Evolutionary conservation across 2,888 invertebrate genomes (phyloP).

Genomic region (Blastobasis adustella): DNA sequence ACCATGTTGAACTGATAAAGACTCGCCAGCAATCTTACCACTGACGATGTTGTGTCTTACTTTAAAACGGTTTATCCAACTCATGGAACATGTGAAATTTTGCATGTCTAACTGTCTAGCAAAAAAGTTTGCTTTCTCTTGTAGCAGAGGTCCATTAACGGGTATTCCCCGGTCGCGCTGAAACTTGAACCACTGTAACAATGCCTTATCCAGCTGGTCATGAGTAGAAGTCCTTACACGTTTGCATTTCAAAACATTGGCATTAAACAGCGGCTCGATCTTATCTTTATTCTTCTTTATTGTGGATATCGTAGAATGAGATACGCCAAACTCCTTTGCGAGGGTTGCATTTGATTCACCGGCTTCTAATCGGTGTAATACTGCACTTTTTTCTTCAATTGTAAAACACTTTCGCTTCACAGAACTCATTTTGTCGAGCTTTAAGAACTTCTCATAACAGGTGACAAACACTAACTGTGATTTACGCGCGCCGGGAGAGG

Average conservation of each 20-base stretch:
- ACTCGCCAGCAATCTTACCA: conserved; percentile 4
- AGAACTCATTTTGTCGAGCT: too few species aligned
- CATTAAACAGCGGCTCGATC: conserved; percentile 5
- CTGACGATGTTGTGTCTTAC: conserved; percentile 9
- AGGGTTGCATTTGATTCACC: too few species aligned
- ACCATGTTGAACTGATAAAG: background rate
- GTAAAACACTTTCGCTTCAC: too few species aligned
- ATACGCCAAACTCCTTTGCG: too few species aligned
- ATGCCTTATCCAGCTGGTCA: conserved; percentile 14
- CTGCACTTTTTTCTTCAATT: too few species aligned
- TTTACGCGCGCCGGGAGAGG: too few species aligned
- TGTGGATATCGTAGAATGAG: too few species aligned
- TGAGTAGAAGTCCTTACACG: conserved; percentile 10
- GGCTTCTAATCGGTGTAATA: too few species aligned
- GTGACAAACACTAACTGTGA: too few species aligned
- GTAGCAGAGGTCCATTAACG: conserved; percentile 17
- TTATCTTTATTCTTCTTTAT: conserved; percentile 13
- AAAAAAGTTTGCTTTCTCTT: conserved; percentile 17
- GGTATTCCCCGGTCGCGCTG: conserved; percentile 12
- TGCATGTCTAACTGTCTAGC: conserved; percentile 13
- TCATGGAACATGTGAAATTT: conserved; percentile 16
- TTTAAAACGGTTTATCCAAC: conserved; percentile 15
- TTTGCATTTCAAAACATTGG: conserved; percentile 11
- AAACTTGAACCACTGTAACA: conserved; percentile 15
- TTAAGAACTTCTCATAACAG: too few species aligned